Base-by-base conservation (phyloP, 1,140 invertebrate species). In the Procambarus virginalis region DNA sequence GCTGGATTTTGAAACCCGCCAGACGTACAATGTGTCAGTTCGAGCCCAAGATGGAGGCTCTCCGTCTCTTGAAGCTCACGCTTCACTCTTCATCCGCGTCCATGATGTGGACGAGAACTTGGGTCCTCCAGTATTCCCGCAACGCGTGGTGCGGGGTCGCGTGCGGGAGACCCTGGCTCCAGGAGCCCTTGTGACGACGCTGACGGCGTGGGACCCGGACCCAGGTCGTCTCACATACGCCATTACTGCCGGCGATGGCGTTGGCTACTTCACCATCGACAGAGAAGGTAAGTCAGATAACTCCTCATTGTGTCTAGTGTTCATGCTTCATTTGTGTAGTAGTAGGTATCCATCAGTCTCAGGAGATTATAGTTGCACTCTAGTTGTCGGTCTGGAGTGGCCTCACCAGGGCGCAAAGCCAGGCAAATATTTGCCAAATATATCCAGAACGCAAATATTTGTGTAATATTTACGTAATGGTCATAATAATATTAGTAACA, bases 31-130 rank as follows among this genome's bases (percentile, higher is more conserved):
- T 92, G 94, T 99, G 75, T 97, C 96, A 48, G 96, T 98, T 70
- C 95, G 96, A 60, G 98, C 97, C 0, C 95, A 95, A 46, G 98
- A 99, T 94, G 95, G 96, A 3, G 97, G 97, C 4, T 95, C 95
- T 64, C 94, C 94, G 10, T 94, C 96, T 0, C 93, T 97, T 60
- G 96, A 95, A 51, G 95, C 96, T 0, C 96, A 96, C 55, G 96
- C 96, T 76, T 95, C 97, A n/a, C 95, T 94, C 81, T 84, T 97
- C 14, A 96, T 99, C 8, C 97, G 98, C 93, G 96, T 99, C 46
- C 96, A 97, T 75, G 98, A 99, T 94, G 98, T 99, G 14, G 98
- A 99, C 93, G 97, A 99, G 94, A 99, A 99, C 81, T 45, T 84
- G 14, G 84, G 89, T 12, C 84, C 84, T 68, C 91, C 89, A 2